phyloP scores from a whole-genome alignment of 2,797 vertebrate species.

The Pseudochaenichthys georgianus region DNA sequence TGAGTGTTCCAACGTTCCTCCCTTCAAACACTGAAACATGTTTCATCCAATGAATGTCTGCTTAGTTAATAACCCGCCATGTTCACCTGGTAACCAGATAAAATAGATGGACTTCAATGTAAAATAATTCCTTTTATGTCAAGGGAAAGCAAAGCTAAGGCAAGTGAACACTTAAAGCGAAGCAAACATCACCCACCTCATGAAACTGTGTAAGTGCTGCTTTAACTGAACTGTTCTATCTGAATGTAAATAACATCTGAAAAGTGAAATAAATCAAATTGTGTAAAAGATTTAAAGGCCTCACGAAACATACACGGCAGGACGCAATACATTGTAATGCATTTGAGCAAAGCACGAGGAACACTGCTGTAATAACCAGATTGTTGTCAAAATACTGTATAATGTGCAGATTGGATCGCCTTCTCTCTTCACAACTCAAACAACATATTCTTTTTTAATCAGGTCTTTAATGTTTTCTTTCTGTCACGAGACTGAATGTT shows the following conservation, averaged over 20 bases:
- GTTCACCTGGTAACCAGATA: constrained; percentile 11
- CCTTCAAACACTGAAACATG: constrained; percentile 4
- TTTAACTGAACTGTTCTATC: constrained; percentile 21
- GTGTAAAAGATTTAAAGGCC: not conserved
- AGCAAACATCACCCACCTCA: constrained; percentile 15
- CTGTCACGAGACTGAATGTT: constrained; percentile 5
- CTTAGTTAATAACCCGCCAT: constrained; percentile 20
- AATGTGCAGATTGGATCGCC: not conserved
- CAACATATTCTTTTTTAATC: not conserved
- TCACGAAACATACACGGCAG: not conserved
- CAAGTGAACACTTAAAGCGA: constrained; percentile 10
- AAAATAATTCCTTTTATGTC: constrained; percentile 27
- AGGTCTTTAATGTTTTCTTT: constrained; percentile 5
- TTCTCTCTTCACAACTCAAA: not conserved
- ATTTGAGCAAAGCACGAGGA: not conserved
- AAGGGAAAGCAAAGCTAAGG: constrained; percentile 10
- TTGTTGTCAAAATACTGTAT: not conserved
- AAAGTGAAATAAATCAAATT: not conserved
- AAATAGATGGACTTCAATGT: not conserved
- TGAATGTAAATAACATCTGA: constrained; percentile 18
- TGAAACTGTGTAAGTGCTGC: constrained; percentile 19
- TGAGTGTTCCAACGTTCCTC: constrained; percentile 7
- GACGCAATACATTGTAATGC: not conserved
- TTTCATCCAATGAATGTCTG: constrained; percentile 16
- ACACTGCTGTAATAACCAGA: not conserved